These are phyloP conservation scores for Cotesia chilonis DNA, from an alignment of 1,140 invertebrate species.

Conservation along the genomic window DNA sequence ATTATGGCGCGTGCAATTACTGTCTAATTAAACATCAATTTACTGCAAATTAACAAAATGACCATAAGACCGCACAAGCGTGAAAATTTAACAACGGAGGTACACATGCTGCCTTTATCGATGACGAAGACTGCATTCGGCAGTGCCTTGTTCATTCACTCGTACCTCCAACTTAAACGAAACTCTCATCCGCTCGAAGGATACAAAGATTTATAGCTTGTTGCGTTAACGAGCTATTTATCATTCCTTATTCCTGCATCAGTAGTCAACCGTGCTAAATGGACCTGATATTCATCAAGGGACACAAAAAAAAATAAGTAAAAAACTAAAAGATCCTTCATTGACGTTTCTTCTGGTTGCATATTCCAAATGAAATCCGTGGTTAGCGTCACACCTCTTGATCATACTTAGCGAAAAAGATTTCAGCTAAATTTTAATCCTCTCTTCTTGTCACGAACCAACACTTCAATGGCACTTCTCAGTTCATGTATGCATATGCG, in stretches of 20 bases:
- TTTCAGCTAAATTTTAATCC: background rate
- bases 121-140: background rate
- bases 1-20: background rate
- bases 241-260: background rate
- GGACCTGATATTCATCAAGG: slow-evolving; percentile 1
- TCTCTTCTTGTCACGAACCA: background rate
- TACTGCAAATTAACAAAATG: background rate
- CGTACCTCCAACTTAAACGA: background rate
- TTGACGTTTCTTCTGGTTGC: background rate
- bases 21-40: background rate
- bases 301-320: background rate
- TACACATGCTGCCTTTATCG: slow-evolving; percentile 5
- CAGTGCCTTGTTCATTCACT: background rate
- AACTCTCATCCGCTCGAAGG: background rate
- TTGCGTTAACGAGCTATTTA: slow-evolving; percentile 2
- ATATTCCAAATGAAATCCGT: background rate
- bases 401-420: background rate
- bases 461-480: background rate
- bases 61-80: slow-evolving; percentile 2
- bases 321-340: background rate
- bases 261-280: background rate
- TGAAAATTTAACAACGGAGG: slow-evolving; percentile 1
- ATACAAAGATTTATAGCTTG: slow-evolving; percentile 10
- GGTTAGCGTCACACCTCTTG: background rate
- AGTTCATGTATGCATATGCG: background rate